Base-by-base conservation (phyloP, 2,888 invertebrate species). In the Heliconius cydno region DNA sequence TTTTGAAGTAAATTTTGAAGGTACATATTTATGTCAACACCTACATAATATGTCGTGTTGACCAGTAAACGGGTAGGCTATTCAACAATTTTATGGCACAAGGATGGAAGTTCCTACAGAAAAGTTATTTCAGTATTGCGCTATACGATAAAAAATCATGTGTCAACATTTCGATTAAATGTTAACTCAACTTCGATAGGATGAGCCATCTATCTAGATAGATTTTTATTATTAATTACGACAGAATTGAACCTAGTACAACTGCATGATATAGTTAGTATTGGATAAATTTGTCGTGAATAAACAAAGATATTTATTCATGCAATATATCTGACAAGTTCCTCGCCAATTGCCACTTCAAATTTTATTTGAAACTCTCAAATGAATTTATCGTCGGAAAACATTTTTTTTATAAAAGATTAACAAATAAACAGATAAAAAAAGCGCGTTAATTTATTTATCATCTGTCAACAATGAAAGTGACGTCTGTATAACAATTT, bases 361-460 rank as follows among this genome's bases (percentile, higher is more conserved):
- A 60, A 57, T 60, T 73, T 73, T 73, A 73, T 60, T 73, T 25
- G 60, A 60, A 73, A n/a, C 34, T 73, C n/a, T n/a, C 60, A 52
- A 46, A 57, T 66, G 73, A 78, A 78, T 73, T 78, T 78, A 78
- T 78, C 52, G 57, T 22, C 19, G 41, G 34, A 60, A 79, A 65
- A 63, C 30, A 70, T 75, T 79, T 79, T 75, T 68, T 63, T 30
- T 57, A 78, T 38, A 65, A 6, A 22, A 52, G 38, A 41, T 25
- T 70, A 13, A 73, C 13, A 34, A 77, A 78, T 72, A 72, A 78
- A 65, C 34, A 41, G 67, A 77, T 52, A 46, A 77, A 77, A 81
- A 79, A 70, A 34, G 46, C 71, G 52, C 80, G 84, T 85, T 90
- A 90, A 90, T 90, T 89, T 90, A 92, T 92, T 92, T 91, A 92